Evolutionary conservation across 2,113 vertebrate genomes (phyloP), one percentile per base, ranked within the genome.

Genomic region (Prochilodus magdalenae): DNA sequence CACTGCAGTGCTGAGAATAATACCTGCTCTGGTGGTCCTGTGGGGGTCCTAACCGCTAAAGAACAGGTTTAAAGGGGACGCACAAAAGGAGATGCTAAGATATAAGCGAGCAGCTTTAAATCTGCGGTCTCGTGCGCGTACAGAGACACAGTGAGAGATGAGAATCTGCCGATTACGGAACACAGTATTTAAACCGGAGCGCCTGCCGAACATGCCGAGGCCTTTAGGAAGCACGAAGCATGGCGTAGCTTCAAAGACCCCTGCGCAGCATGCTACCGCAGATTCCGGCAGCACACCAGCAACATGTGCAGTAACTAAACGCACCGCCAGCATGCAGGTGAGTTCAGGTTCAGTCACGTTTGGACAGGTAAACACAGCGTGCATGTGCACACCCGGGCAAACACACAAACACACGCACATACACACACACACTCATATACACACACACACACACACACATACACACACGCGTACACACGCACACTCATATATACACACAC

Each of bases 241-340:
- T 60, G 57, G 57, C 22, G 1, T 10, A 0, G 65, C 74, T 82
- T 82, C 81, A 71, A 71, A 76, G 40, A 22, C 26, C 27, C 40
- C 66, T 33, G 47, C 36, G 36, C 69, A 77, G 36, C 69, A 70
- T 49, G 30, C 73, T 36, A 40, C 66, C 44, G 66, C 66, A 44
- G 22, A 67, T 67, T 70, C 66, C 66, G 44, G 22, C 66, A 44
- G 30, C 4, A 11, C 73, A 74, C 22, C 49, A 63, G 55, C 60
- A 24, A 30, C 73, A 33, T 80, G 36, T 75, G 30, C 27, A 11
- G 0, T 40, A 47, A 77, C 51, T 27, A 87, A 63, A 66, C 76
- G 44, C 73, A 55, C 22, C 22, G 33, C 81, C 78, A 81, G 62
- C 67, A 87, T 85, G 83, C 81, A 81, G 79, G 81, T 81, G 49